These are phyloP conservation scores for Tanypteryx hageni DNA, from an alignment of 2,888 invertebrate species.

Conservation along the genomic window DNA sequence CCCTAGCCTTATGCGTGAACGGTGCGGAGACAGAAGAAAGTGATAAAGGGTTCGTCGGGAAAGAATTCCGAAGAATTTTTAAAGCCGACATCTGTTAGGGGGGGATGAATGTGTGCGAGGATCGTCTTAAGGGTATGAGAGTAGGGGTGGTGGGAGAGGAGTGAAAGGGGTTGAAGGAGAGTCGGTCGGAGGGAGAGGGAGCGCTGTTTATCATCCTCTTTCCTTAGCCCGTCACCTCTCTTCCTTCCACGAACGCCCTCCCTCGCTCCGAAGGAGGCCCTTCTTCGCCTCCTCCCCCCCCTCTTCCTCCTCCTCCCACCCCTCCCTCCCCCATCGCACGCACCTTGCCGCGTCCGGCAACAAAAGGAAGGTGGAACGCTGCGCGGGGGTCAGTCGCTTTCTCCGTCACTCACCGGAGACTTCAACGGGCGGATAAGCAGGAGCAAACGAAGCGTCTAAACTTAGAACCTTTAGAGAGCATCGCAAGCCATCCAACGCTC, in stretches of 20 bases:
- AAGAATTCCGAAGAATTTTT: background rate
- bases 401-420: conserved; percentile 26
- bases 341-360: conserved; percentile 45
- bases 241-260: conserved; percentile 20
- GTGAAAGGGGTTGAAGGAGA: background rate
- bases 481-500: background rate
- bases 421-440: conserved; percentile 38
- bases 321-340: conserved; percentile 24
- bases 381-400: conserved; percentile 46
- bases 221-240: conserved; percentile 43
- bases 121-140: background rate
- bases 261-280: background rate
- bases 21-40: background rate
- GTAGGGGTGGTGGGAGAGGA: background rate
- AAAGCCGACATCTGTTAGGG: no score
- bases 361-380: conserved; percentile 48
- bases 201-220: conserved; percentile 55
- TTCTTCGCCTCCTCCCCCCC: background rate
- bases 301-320: background rate
- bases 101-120: background rate
- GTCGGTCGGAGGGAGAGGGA: background rate
- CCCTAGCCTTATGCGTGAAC: background rate
- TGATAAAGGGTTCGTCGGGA: background rate
- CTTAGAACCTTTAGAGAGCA: background rate
- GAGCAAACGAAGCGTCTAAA: background rate